phyloP scores from a whole-genome alignment of 1,140 invertebrate genomes.

The Geopemphigus sp. region DNA sequence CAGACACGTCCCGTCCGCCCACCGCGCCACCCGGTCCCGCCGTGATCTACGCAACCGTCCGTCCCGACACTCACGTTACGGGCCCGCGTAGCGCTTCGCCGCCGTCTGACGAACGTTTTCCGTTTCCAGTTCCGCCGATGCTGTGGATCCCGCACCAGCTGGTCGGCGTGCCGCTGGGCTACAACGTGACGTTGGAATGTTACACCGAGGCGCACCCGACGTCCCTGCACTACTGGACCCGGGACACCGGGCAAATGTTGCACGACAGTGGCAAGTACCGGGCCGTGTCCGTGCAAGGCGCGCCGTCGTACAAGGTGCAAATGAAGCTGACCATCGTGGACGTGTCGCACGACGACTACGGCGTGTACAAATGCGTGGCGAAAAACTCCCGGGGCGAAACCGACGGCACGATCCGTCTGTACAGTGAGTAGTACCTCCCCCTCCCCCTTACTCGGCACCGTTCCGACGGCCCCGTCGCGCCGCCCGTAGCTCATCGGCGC shows the following conservation, averaged over 20 bases:
- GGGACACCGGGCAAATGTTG: slow-evolving; percentile 83
- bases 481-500: background rate
- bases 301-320: slow-evolving; percentile 73
- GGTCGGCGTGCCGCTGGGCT: slow-evolving; percentile 76
- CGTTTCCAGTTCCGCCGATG: slow-evolving; percentile 81
- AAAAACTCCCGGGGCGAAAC: slow-evolving; percentile 91
- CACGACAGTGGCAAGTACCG: slow-evolving; percentile 79
- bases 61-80: no score
- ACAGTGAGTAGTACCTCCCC: slow-evolving; percentile 86
- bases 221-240: slow-evolving; percentile 87
- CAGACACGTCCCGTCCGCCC: no score
- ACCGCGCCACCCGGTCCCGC: no score
- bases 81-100: no score
- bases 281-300: slow-evolving; percentile 60
- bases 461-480: no score
- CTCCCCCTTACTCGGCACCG: no score
- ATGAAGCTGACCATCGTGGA: slow-evolving; percentile 77
- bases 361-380: slow-evolving; percentile 87
- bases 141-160: slow-evolving; percentile 87
- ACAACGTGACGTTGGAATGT: slow-evolving; percentile 81
- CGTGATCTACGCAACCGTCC: no score
- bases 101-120: no score
- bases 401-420: slow-evolving; percentile 84
- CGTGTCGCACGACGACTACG: slow-evolving; percentile 73
- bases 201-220: slow-evolving; percentile 86